Conservation (phyloP, 2,888 invertebrate genomes). For the Nudaria mundana region DNA sequence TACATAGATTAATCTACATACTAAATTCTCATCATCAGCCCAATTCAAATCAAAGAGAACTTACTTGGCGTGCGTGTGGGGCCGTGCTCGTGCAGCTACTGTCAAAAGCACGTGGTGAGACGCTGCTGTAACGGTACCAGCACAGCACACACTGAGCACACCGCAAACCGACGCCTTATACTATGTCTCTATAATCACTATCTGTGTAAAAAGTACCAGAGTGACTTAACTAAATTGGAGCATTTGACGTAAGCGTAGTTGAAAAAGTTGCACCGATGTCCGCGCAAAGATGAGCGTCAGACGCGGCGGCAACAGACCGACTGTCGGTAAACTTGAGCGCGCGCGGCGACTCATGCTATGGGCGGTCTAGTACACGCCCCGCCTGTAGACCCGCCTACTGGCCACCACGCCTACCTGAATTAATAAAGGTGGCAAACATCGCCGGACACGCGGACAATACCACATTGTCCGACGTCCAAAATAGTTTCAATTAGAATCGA, state of each 20-base stretch:
- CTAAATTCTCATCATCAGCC: no score
- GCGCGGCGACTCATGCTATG: conserved; percentile 44
- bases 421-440: conserved; percentile 79
- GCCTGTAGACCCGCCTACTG: conserved; percentile 59
- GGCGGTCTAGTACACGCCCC: conserved; percentile 46
- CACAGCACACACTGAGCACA: conserved; percentile 33
- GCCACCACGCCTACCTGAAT: conserved; percentile 72
- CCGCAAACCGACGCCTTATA: conserved; percentile 28
- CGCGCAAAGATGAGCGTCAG: conserved; percentile 57
- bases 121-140: conserved; percentile 33
- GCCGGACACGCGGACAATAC: conserved; percentile 79
- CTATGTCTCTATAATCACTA: conserved; percentile 23
- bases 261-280: conserved; percentile 45
- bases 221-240: conserved; percentile 22
- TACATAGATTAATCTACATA: no score
- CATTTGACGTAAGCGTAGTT: conserved; percentile 42
- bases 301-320: conserved; percentile 70
- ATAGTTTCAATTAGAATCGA: conserved; percentile 80
- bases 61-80: conserved; percentile 71
- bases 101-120: conserved; percentile 42
- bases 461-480: conserved; percentile 77
- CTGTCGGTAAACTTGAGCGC: conserved; percentile 42
- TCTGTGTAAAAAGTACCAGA: conserved; percentile 4
- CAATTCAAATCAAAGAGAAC: no score
- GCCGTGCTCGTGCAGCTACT: conserved; percentile 53